Percentiles rank a stretch among this genome's conserved stretches.
phyloP scores from a whole-genome alignment of 2,797 vertebrate species.

The Silurus aristotelis region DNA sequence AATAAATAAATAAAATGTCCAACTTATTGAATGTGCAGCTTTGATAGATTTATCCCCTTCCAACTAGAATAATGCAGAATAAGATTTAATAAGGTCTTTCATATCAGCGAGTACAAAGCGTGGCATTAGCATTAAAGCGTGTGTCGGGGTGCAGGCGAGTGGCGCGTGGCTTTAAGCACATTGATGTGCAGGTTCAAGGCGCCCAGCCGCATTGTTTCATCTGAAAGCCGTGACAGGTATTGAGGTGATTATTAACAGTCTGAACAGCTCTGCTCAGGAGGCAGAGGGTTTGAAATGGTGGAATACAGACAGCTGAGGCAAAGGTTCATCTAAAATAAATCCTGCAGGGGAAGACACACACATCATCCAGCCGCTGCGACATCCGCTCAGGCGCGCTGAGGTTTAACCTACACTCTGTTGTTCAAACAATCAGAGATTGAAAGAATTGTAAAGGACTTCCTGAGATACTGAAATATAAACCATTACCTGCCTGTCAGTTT shows the following conservation, averaged over 20 bases:
- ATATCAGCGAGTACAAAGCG: slow-evolving; percentile 77
- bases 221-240: slow-evolving; percentile 75
- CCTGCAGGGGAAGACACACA: slow-evolving; percentile 54
- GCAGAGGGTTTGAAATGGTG: slow-evolving; percentile 70
- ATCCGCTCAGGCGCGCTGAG: slow-evolving; percentile 60
- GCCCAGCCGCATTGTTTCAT: slow-evolving; percentile 76
- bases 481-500: slow-evolving; percentile 54
- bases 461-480: slow-evolving; percentile 52
- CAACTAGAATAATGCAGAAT: slow-evolving; percentile 79
- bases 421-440: slow-evolving; percentile 70
- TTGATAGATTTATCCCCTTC: slow-evolving; percentile 80
- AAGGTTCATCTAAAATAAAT: slow-evolving; percentile 75
- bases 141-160: slow-evolving; percentile 71
- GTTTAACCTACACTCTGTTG: slow-evolving; percentile 62
- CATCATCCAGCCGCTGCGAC: slow-evolving; percentile 46
- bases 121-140: slow-evolving; percentile 79
- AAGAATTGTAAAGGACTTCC: slow-evolving; percentile 43
- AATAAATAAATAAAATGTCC: slow-evolving; percentile 27
- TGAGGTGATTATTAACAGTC: slow-evolving; percentile 75
- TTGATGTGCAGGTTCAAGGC: slow-evolving; percentile 77
- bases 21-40: slow-evolving; percentile 78
- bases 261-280: slow-evolving; percentile 31
- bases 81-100: slow-evolving; percentile 83
- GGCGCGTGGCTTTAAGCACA: slow-evolving; percentile 74
- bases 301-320: slow-evolving; percentile 75